A percentile compares a stretch with the other conserved stretches of the same genome.
Conservation (phyloP, 2,113 vertebrate genomes). For the Hippocampus comes region DNA sequence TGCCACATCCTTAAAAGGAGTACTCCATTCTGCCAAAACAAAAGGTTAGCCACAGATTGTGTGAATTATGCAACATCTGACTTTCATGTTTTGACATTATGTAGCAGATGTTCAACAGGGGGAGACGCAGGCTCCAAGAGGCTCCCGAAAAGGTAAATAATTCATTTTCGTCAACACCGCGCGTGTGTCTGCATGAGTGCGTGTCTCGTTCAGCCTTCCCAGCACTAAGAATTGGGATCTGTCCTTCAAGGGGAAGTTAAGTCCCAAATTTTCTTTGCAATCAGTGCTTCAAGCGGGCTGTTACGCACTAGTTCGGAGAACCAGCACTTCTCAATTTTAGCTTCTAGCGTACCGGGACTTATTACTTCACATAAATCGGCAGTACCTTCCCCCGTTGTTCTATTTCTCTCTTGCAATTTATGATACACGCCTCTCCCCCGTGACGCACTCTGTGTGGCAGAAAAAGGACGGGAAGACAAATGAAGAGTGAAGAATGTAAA, state of each 20-base stretch:
- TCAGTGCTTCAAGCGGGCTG: too few relatives aligned
- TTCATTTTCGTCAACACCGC: not conserved
- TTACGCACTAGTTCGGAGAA: too few relatives aligned
- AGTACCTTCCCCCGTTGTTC: too few relatives aligned
- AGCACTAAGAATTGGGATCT: constrained; percentile 34
- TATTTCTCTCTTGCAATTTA: too few relatives aligned
- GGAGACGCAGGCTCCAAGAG: constrained; percentile 64
- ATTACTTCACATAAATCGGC: too few relatives aligned
- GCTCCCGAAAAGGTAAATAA: constrained; percentile 68
- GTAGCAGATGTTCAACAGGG: constrained; percentile 71
- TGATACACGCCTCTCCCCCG: too few relatives aligned
- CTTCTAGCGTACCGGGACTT: too few relatives aligned
- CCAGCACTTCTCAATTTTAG: too few relatives aligned
- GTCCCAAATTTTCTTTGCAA: too few relatives aligned
- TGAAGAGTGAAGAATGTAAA: too few relatives aligned
- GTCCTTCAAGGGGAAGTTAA: constrained; percentile 21
- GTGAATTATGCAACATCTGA: constrained; percentile 18
- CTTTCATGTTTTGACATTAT: constrained; percentile 35
- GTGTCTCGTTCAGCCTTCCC: constrained; percentile 32
- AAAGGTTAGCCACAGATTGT: not conserved
- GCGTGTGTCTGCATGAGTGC: not conserved
- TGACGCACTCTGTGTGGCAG: too few relatives aligned
- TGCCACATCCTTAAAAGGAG: not conserved
- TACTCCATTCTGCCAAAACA: constrained; percentile 8
- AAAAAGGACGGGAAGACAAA: too few relatives aligned